A percentile compares a stretch with the other conserved stretches of the same genome.
phyloP scores from a whole-genome alignment of 2,113 vertebrate species.

The Sylvia atricapilla region DNA sequence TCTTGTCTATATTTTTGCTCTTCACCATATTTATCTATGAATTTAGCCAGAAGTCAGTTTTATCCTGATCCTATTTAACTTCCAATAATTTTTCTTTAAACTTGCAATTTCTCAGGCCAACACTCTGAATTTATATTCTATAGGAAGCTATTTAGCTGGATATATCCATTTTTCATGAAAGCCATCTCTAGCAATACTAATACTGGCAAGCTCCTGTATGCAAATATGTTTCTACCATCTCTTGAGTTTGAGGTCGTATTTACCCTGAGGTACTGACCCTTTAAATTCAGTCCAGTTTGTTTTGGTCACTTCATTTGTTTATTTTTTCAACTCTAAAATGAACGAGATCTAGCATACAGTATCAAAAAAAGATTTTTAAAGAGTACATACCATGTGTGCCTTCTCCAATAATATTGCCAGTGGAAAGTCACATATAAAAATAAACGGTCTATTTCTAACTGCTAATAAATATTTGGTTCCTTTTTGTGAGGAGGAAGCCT shows the following conservation, averaged over 20 bases:
- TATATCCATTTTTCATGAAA: background rate
- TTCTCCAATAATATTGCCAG: background rate
- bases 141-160: background rate
- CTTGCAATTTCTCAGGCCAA: background rate
- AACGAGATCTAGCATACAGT: background rate
- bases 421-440: background rate
- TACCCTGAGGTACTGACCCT: background rate
- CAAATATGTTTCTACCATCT: background rate
- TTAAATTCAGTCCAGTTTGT: background rate
- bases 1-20: background rate
- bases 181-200: background rate
- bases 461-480: constrained; percentile 4
- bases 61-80: background rate
- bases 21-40: background rate
- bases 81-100: background rate
- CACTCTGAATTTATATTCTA: background rate
- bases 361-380: background rate
- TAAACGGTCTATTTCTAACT: background rate
- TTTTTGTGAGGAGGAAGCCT: background rate
- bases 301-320: background rate
- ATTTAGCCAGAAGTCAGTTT: background rate
- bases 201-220: background rate
- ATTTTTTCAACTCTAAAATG: background rate
- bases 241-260: background rate
- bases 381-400: background rate